These are phyloP conservation scores for Ochropacha duplaris DNA, from an alignment of 2,888 invertebrate species.

Conservation along the genomic window DNA sequence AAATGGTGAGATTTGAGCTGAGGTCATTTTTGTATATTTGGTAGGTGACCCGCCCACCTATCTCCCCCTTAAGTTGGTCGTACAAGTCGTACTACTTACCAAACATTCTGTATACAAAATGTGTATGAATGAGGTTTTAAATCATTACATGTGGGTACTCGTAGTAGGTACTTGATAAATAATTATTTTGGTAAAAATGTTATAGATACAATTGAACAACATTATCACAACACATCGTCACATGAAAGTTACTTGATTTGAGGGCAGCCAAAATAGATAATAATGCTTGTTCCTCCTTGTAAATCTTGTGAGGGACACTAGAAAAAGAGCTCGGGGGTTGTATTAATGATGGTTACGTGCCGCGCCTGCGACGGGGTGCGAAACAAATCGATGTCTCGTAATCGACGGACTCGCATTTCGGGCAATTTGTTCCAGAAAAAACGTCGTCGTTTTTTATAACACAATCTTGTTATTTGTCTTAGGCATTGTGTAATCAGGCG, in stretches of 20 bases:
- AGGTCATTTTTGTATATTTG: no score
- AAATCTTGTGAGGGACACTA: slow-evolving; percentile 32
- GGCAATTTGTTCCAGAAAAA: slow-evolving; percentile 51
- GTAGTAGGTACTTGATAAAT: no score
- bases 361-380: slow-evolving; percentile 41
- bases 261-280: slow-evolving; percentile 6
- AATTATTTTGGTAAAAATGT: no score
- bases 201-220: no score
- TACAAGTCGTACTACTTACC: no score
- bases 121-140: no score
- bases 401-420: slow-evolving; percentile 53
- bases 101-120: no score
- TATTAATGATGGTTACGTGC: slow-evolving; percentile 62
- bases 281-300: slow-evolving; percentile 10
- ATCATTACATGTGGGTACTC: no score
- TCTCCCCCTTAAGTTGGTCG: no score
- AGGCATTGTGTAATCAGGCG: not conserved
- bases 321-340: slow-evolving; percentile 46
- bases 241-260: not conserved
- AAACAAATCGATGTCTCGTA: slow-evolving; percentile 65
- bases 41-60: no score
- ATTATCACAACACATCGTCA: no score
- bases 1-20: no score
- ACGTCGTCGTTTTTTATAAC: slow-evolving; percentile 39
- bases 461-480: slow-evolving; percentile 22